Evolutionary conservation across 2,888 invertebrate species (phyloP), one percentile per base, ranked within the genome.

Genomic region (Andrena trimmerana): DNA sequence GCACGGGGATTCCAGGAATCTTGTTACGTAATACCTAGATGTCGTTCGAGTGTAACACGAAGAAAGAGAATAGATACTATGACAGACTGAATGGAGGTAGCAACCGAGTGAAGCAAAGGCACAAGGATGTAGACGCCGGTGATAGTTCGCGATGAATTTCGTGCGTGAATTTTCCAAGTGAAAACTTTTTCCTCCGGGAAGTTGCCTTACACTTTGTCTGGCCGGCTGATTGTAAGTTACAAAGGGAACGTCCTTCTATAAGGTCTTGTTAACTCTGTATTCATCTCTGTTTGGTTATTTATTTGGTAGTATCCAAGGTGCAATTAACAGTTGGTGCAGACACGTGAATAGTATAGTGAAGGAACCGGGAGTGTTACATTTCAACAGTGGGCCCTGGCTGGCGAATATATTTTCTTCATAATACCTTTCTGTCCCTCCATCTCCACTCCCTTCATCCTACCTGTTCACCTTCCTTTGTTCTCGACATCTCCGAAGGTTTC

Each of bases 71-170:
- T n/a, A n/a, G 48, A 20, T 2, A 54, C n/a, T 5, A 31, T 52
- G 20, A 50, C 29, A 31, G 36, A 36, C 52, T 8, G 31, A 31
- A 31, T 27, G 31, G 29, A 72, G 31, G 16, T 42, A 50, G 6
- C 33, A 50, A 65, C 52, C 27, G n/a, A 70, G 52, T 10, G 42
- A 16, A 66, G 24, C n/a, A 62, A 33, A 20, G 54, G 62, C 8
- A 8, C 16, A 36, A n/a, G 59, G 50, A 66, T 72, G 8, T 24
- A 59, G 50, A 73, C 36, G 76, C 67, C 73, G 24, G 70, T 84
- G 87, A 88, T 88, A 86, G 88, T 86, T 89, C 77, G 85, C 90
- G 90, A 91, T 91, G 90, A 92, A 90, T 86, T 90, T 91, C 86
- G 86, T 84, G 88, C 83, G 73, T 80, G 85, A 88, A 89, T 90